Evolutionary conservation across 1,140 invertebrate species (phyloP).

Genomic region (Platorchestia sp.): DNA sequence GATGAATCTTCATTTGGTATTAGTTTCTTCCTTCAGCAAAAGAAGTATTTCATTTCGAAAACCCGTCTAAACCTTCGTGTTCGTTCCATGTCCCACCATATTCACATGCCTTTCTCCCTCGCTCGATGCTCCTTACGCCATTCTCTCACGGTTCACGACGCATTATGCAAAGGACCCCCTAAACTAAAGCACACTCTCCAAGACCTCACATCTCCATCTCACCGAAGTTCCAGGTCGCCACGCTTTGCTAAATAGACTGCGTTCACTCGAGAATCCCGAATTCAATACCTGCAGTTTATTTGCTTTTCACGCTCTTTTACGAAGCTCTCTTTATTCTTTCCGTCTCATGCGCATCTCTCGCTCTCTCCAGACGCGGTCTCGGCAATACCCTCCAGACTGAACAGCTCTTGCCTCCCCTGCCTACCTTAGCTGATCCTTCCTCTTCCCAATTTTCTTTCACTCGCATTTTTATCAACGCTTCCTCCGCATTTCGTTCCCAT

Average conservation of each 20-base stretch:
- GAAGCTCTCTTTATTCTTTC: neutral
- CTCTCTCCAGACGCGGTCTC: neutral
- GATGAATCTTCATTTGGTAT: too few species aligned
- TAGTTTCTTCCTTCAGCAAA: too few species aligned
- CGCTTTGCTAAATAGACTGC: neutral
- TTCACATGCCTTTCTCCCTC: neutral
- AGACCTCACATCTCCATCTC: neutral
- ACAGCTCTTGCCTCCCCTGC: neutral
- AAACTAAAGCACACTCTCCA: neutral
- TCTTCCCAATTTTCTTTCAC: slow-evolving; percentile 14
- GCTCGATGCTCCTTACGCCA: neutral
- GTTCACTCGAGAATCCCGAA: neutral
- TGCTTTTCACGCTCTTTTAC: neutral
- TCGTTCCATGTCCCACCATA: too few species aligned
- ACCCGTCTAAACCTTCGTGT: too few species aligned
- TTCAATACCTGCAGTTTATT: neutral
- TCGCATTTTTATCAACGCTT: neutral
- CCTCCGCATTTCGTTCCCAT: neutral
- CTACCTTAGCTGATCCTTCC: neutral
- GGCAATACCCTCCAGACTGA: neutral
- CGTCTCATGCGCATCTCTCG: neutral
- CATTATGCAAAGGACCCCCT: neutral
- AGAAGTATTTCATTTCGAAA: too few species aligned
- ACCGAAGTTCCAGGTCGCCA: neutral
- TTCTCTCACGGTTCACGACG: neutral